These are phyloP conservation scores for Apodemia zela DNA, from an alignment of 2,888 invertebrate species.

Conservation along the genomic window DNA sequence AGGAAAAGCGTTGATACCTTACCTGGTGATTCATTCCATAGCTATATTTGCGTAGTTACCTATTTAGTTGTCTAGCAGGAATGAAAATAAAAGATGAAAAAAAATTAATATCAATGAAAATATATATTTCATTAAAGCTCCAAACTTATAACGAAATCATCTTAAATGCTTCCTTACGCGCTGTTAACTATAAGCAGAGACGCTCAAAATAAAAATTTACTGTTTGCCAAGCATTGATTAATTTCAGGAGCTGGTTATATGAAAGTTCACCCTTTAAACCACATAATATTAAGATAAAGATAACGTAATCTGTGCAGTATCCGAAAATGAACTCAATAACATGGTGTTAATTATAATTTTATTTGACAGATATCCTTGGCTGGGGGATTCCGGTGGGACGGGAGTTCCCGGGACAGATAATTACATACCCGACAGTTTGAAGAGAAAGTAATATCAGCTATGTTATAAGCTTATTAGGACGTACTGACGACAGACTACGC, in stretches of 20 bases:
- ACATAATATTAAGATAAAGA: neutral
- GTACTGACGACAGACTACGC: conserved; percentile 28
- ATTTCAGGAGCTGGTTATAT: neutral
- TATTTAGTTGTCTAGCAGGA: too few relatives aligned
- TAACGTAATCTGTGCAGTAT: neutral
- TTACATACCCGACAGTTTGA: conserved; percentile 87
- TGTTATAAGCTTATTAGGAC: conserved; percentile 23
- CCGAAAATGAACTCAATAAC: conserved; percentile 14
- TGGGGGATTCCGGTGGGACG: conserved; percentile 92
- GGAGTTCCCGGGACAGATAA: conserved; percentile 89
- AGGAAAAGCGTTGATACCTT: too few relatives aligned
- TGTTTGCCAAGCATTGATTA: neutral
- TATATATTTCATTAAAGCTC: too few relatives aligned
- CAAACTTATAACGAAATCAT: too few relatives aligned
- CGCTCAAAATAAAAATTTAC: neutral
- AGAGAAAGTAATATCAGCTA: conserved; percentile 50
- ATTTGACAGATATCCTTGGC: conserved; percentile 86
- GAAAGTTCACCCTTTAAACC: neutral
- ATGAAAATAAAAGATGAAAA: too few relatives aligned
- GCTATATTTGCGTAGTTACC: too few relatives aligned
- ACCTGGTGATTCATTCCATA: too few relatives aligned
- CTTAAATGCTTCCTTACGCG: too few relatives aligned
- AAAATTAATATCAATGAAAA: too few relatives aligned
- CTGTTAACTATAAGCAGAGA: too few relatives aligned
- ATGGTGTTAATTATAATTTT: conserved; percentile 19